phyloP scores from a whole-genome alignment of 1,140 invertebrate species.

The Neotoxoptera formosana region DNA sequence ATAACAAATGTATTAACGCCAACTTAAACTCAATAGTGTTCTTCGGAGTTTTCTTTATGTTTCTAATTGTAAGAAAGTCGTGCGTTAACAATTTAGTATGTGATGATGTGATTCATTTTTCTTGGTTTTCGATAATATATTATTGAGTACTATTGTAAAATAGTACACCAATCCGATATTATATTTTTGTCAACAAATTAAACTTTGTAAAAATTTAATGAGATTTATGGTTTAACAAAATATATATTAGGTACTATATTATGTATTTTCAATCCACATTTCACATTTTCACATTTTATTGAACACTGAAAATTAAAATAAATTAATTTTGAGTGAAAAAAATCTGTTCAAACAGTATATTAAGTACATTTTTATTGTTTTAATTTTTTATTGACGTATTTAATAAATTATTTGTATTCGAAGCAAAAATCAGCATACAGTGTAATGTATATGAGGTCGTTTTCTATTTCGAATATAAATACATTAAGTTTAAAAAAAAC shows the following conservation, averaged over 20 bases:
- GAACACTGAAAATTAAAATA: background rate
- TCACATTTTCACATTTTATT: no score
- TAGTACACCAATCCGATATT: background rate
- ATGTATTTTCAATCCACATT: background rate
- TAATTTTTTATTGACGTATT: background rate
- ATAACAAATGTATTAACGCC: background rate
- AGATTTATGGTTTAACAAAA: background rate
- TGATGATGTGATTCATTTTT: background rate
- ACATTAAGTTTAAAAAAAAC: background rate
- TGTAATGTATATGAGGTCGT: background rate
- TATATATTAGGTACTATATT: background rate
- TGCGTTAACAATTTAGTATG: background rate
- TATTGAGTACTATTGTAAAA: background rate
- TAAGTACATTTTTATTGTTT: background rate
- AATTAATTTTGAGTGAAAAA: background rate
- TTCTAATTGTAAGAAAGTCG: background rate
- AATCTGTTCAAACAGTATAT: background rate
- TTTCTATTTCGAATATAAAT: background rate
- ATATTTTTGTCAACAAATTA: background rate
- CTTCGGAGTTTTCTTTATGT: background rate
- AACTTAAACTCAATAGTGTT: background rate
- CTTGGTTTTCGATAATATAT: background rate
- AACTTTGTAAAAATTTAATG: background rate
- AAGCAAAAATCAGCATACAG: background rate
- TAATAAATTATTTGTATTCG: background rate